A percentile compares a stretch with the other conserved stretches of the same genome.
These are phyloP conservation scores for Chrysaora quinquecirrha DNA, from an alignment of 30 jellyfish, hydroid and myxozoan species.

Conservation along the genomic window DNA sequence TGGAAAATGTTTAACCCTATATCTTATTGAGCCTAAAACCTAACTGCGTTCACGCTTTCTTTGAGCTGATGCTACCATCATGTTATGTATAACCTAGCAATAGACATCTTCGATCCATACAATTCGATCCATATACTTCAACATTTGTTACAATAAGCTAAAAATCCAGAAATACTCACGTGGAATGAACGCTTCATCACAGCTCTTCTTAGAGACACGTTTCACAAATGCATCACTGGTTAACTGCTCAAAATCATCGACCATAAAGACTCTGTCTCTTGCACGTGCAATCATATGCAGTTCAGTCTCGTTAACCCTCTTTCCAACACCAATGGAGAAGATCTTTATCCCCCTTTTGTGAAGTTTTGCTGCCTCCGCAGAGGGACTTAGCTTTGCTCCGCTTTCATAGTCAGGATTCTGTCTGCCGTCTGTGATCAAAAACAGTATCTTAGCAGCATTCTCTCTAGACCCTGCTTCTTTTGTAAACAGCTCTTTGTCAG, in stretches of 20 bases:
- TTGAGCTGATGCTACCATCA: no score
- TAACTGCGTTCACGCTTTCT: no score
- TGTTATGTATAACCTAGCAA: no score
- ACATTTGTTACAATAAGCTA: no score
- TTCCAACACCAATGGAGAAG: constrained; percentile 61
- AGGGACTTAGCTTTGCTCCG: constrained; percentile 32
- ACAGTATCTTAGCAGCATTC: constrained; percentile 43
- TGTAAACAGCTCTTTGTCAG: constrained; percentile 44
- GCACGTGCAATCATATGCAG: constrained; percentile 48
- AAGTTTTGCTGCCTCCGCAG: constrained; percentile 35
- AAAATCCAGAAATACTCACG: no score
- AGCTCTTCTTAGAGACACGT: constrained; percentile 14
- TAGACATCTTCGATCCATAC: no score
- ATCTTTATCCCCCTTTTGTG: constrained; percentile 33
- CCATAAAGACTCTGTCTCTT: constrained; percentile 36
- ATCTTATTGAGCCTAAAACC: no score
- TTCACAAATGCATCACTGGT: constrained; percentile 43
- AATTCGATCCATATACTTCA: no score
- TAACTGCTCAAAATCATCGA: constrained; percentile 46
- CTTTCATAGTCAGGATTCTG: constrained; percentile 51
- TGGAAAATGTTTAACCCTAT: no score
- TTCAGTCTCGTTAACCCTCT: constrained; percentile 49
- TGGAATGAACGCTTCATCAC: not conserved
- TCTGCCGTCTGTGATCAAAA: constrained; percentile 74
- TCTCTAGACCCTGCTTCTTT: constrained; percentile 33